Evolutionary conservation across 1,140 invertebrate species (phyloP).

Genomic region (Diorhabda elongata): DNA sequence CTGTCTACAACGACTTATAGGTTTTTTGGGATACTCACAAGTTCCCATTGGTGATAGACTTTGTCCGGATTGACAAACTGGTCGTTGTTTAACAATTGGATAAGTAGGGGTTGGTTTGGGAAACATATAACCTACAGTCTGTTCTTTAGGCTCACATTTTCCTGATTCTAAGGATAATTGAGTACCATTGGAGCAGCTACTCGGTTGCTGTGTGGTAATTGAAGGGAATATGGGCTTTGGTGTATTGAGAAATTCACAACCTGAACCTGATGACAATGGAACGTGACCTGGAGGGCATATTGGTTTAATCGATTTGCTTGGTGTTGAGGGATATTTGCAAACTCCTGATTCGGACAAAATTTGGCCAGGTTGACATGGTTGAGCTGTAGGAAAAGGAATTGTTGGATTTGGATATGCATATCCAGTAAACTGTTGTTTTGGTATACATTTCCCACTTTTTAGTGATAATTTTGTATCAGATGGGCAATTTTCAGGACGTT

Average conservation of each 20-base stretch:
- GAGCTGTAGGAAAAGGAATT: neutral
- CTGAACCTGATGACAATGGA: neutral
- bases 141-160: constrained; percentile 4
- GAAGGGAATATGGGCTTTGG: neutral
- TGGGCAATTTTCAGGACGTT: neutral
- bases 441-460: neutral
- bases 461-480: neutral
- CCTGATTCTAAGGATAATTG: constrained; percentile 7
- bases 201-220: neutral
- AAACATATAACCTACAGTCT: neutral
- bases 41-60: neutral
- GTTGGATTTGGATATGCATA: neutral
- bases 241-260: constrained; percentile 9
- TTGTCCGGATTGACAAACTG: neutral
- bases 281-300: constrained; percentile 13
- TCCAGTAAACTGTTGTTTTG: neutral
- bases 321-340: constrained; percentile 10
- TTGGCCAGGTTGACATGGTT: neutral
- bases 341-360: constrained; percentile 5
- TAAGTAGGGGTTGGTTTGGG: neutral
- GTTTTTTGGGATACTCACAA: neutral
- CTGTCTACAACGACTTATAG: neutral
- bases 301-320: neutral
- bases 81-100: constrained; percentile 1
- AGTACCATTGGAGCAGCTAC: constrained; percentile 20